Base-by-base conservation (phyloP, 1,140 invertebrate species). In the Hormaphis cornu region DNA sequence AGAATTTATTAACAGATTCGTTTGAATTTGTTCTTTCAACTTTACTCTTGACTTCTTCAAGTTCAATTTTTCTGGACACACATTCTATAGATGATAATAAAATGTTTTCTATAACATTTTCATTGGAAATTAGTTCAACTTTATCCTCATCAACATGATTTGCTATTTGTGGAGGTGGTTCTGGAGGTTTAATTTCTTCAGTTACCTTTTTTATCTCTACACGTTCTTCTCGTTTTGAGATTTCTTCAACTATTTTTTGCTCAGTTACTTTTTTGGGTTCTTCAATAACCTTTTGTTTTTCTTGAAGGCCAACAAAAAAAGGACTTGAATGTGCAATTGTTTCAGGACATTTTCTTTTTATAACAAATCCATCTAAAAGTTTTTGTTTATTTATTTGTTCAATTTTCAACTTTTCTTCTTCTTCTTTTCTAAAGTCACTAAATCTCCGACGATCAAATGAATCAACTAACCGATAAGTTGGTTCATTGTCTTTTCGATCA, bases 171-270 rank as follows among this genome's bases (percentile, higher is more conserved):
- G 44, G 61, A 33, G 61, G 61, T 33, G 44, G 61, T 35, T 46
- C 40, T 16, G 61, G 61, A 66, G 61, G 46, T 59, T 72, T 72
- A 0, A 46, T 42, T 69, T 71, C 71, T 73, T 72, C 72, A 71
- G 48, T 20, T 48, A 30, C 28, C 53, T 56, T 66, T 59, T 44
- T 72, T 48, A 59, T 70, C 72, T 54, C 73, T 70, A 26, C 70
- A 30, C 58, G 58, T 46, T 63, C 58, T 50, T 66, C 61, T 24
- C 42, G 40, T 66, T 24, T 44, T 22, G n/a, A 14, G 5, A 56
- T 50, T 28, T 44, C 69, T 61, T 73, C 71, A 37, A 30, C 28
- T 56, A 50, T 72, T 48, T 69, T 72, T 18, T 42, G 52, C n/a
- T 72, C 69, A 53, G n/a, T 12, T 44, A 44, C 9, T 44, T 71